Evolutionary conservation across 2,797 vertebrate species (phyloP), one percentile per base, ranked within the genome.

Genomic region (Uromys caudimaculatus): DNA sequence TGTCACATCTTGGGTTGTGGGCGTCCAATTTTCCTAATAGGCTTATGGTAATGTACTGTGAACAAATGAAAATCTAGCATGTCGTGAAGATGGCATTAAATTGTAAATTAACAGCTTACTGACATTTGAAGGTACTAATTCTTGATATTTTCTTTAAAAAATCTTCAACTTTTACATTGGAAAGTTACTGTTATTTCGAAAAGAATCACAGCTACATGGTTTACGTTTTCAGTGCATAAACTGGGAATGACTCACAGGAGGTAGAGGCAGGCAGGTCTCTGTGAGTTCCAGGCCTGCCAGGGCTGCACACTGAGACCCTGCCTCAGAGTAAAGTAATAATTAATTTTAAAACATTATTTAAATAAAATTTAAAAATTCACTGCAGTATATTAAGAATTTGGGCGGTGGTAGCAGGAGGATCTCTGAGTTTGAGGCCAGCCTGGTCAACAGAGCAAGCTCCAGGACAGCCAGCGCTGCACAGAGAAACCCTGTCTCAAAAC

Each of bases 21-120:
- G 73, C 52, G 77, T 78, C 71, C 71, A 89, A 41, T 79, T 73
- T 92, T 89, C 78, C 47, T 92, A 89, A 64, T 84, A 92, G 77
- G 47, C 47, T 90, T 91, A 90, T 62, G 24, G 79, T 83, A 91
- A 91, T 44, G 52, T 16, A 54, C 92, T 64, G 2, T 56, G 24
- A 54, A 69, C 44, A 67, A 88, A 4, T n/a, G n/a, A 78, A 78
- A 69, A 89, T 52, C 29, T 77, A 89, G 11, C 67, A 44, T 62
- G 41, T 19, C 41, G 5, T 52, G 16, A 60, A 52, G 67, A 56
- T 44, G 27, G 75, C 38, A 85, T 56, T 94, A 84, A 84, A 92
- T 78, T 56, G 44, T 47, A 81, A 96, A 84, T 92, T 78, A 89
- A 94, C 35, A 71, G 54, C 38, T 73, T 56, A 56, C 32, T 29